Evolutionary conservation across 2,113 vertebrate genomes (phyloP).

Genomic region (Leucoraja erinaceus): DNA sequence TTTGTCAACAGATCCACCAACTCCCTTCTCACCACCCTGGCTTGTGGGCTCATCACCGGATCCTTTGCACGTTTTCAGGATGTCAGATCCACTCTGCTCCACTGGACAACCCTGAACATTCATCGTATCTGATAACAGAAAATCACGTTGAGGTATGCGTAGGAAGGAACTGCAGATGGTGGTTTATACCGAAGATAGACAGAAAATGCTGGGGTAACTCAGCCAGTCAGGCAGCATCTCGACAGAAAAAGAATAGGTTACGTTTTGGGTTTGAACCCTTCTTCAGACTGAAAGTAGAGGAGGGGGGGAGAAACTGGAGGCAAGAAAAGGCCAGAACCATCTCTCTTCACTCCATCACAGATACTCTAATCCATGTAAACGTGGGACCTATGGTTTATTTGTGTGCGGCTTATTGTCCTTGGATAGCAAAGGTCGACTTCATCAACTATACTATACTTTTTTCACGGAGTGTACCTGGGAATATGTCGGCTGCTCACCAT

Average conservation of each 20-base stretch:
- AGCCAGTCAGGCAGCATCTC: no score
- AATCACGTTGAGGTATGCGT: not conserved
- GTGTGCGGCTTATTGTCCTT: not conserved
- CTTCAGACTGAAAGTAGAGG: no score
- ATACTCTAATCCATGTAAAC: not conserved
- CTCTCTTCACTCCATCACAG: not conserved
- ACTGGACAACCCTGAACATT: not conserved
- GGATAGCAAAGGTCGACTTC: not conserved
- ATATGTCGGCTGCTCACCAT: no score
- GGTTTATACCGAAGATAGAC: no score
- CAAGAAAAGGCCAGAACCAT: not conserved
- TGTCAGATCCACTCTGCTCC: not conserved
- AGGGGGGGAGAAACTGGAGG: no score
- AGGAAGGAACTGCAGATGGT: no score
- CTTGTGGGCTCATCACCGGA: not conserved
- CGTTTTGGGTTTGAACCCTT: no score
- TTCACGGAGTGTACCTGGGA: not conserved
- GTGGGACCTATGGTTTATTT: not conserved
- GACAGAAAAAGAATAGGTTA: no score
- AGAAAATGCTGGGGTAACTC: no score
- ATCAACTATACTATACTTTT: no score
- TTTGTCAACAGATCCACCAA: not conserved
- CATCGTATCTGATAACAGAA: not conserved
- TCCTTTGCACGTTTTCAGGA: not conserved
- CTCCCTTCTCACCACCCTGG: not conserved